Base-by-base conservation (phyloP, 23 tunicate species). In the Phallusia fumigata region DNA sequence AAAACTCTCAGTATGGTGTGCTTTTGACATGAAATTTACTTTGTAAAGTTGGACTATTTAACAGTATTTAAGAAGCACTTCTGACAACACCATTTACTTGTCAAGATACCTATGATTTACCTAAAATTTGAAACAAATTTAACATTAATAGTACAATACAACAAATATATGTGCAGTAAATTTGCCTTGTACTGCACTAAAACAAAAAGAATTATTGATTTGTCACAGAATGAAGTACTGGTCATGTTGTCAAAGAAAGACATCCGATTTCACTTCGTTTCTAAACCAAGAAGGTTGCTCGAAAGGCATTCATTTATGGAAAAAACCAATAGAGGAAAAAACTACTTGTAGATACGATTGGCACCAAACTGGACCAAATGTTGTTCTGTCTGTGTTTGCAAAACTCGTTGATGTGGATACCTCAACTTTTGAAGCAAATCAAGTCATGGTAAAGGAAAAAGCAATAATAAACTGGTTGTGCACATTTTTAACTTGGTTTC, bases 191-290 rank as follows among this genome's bases (percentile, higher is more conserved):
- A n/a, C n/a, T n/a, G n/a, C n/a, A n/a, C 33, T 75, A 15, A 19
- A 22, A 77, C 1, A 36, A 65, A 5, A 65, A 65, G 72, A 34
- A 69, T 0, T 65, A 10, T 2, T 33, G 65, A 5, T 53, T 52
- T 52, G n/a, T 22, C 64, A 53, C 49, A 85, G 98, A 0, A 84
- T 95, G 95, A 95, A 95, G 45, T 95, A 80, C 78, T 95, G 99
- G 99, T 90, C 92, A 12, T 95, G 99, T 65, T 95, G 99, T 81
- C 64, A 87, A 45, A 44, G 99, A 32, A 95, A 95, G 77, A 90
- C 99, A 0, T 78, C 83, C 52, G 99, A 95, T 72, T 95, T 95
- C 53, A 87, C 87, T 0, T 52, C 99, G 21, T 95, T 95, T 65
- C 92, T 95, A n/a, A 74, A 78, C 81, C 99, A 95, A 75, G 89